Conservation (phyloP, 2,113 vertebrate genomes). For the Phylloscopus whistleri region DNA sequence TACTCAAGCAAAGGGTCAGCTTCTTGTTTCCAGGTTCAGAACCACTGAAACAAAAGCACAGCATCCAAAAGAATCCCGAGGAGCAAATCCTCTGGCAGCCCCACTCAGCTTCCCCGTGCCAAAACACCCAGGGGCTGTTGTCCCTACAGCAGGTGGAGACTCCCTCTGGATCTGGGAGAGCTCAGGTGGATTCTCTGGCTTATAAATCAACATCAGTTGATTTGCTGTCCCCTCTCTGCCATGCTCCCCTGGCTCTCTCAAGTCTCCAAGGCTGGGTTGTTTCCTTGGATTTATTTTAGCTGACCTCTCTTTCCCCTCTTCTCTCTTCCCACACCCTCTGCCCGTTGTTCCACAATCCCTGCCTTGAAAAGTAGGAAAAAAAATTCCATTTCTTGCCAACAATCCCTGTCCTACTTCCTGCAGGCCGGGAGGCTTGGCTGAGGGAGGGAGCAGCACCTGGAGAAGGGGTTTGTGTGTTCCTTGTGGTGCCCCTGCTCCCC, state of each 20-base stretch:
- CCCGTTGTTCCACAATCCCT: rapidly evolving
- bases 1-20: not conserved
- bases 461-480: rapidly evolving
- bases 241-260: not conserved
- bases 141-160: not conserved
- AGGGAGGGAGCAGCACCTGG: not conserved
- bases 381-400: not conserved
- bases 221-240: not conserved
- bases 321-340: not conserved
- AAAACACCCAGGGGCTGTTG: rapidly evolving
- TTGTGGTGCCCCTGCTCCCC: not conserved
- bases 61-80: not conserved
- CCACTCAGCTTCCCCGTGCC: not conserved
- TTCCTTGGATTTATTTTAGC: not conserved
- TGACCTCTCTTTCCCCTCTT: not conserved
- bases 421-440: not conserved
- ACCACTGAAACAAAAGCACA: not conserved
- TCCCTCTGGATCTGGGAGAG: not conserved
- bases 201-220: not conserved
- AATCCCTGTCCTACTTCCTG: not conserved
- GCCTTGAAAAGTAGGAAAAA: not conserved
- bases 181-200: not conserved
- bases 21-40: not conserved
- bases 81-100: not conserved
- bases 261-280: not conserved